Evolutionary conservation across 2,888 invertebrate genomes (phyloP), one percentile per base, ranked within the genome.

Genomic region (Acanthopleura granulata): DNA sequence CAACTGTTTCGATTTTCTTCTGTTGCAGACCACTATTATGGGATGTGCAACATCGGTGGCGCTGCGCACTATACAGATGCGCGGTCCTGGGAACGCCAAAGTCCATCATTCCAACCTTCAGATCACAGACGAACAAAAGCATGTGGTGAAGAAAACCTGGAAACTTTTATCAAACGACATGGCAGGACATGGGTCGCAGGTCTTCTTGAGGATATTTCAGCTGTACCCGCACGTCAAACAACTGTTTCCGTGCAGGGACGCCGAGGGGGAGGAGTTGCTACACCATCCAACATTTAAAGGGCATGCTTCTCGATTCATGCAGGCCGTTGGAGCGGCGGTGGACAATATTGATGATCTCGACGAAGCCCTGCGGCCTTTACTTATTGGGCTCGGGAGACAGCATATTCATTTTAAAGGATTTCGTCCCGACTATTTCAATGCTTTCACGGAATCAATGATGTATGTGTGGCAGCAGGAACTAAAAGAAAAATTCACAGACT

Each of bases 261-360:
- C 81, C 40, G 80, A 82, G 30, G 84, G 83, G 15, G 82, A 85
- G 12, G 77, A 74, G 1, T 78, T 87, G 40, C 18, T 83, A 25
- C 74, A 75, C 4, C 81, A 87, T 74, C 66, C 70, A 0, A 75
- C 79, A 29, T 84, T 85, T 66, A 81, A 77, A 70, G 84, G 85
- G 12, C 87, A 87, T 66, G 86, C 87, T 18, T 79, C 84, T n/a
- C 76, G 87, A n/a, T 87, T 87, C 77, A 86, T 87, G 85, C 85
- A 86, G 72, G 86, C 86, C n/a, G 83, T 87, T 25, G 85, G 85
- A 1, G 85, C 86, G 1, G 84, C 84, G 3, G 82, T 86, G 0
- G 85, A 86, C 62, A 84, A 86, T 72, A 81, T 86, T 12, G 80
- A 84, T 74, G 80, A 84, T 73, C 77, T 84, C 12, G 82, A 85